These are phyloP conservation scores for Enchytraeus crypticus DNA, from an alignment of 2,888 invertebrate species.

Conservation along the genomic window DNA sequence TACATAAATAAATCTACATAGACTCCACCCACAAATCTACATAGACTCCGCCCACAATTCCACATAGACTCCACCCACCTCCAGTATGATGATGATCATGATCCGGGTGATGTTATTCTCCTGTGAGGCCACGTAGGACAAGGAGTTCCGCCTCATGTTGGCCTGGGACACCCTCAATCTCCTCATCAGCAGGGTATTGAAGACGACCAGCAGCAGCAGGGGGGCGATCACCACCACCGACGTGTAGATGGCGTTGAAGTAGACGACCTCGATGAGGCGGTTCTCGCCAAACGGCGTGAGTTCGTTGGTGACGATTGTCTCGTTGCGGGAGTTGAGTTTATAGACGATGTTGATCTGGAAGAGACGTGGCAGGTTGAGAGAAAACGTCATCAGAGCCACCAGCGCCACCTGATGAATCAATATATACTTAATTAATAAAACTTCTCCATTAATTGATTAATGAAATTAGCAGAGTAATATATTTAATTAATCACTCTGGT, in stretches of 20 bases:
- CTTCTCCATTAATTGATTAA: no score
- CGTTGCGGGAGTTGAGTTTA: background rate
- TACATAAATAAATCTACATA: no score
- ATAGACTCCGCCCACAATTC: no score
- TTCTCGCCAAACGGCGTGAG: constrained; percentile 11
- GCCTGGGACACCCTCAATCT: constrained; percentile 7
- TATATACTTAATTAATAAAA: no score
- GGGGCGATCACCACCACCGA: constrained; percentile 24
- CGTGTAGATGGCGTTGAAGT: constrained; percentile 24
- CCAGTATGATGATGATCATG: constrained; percentile 16
- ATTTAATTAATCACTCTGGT: no score
- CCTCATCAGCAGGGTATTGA: constrained; percentile 10
- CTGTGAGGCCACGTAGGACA: constrained; percentile 10
- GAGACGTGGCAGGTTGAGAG: constrained; percentile 25
- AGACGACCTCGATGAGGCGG: constrained; percentile 18
- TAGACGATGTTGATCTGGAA: constrained; percentile 15
- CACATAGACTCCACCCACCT: background rate
- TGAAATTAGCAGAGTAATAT: no score
- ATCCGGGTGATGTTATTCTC: constrained; percentile 16
- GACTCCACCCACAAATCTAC: no score
- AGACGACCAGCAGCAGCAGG: constrained; percentile 12
- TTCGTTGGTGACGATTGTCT: background rate
- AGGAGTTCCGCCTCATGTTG: constrained; percentile 10
- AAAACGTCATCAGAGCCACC: constrained; percentile 11
- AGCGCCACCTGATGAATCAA: constrained; percentile 19